Evolutionary conservation across 1,140 invertebrate species (phyloP), one percentile per base, ranked within the genome.

Genomic region (Tribolium madens): DNA sequence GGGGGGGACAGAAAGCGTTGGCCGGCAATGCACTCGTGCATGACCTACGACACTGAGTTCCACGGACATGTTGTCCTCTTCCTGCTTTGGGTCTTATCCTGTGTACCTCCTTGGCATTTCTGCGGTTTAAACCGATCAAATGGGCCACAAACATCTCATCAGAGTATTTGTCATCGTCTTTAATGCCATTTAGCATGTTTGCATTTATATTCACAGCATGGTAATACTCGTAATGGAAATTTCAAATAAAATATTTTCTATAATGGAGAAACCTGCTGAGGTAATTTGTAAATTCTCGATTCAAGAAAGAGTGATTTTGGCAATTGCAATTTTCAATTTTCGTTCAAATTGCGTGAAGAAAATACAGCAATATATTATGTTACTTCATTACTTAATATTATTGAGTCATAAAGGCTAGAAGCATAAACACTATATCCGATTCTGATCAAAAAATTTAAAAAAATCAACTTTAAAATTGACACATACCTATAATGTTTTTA

Each of bases 41-140:
- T 75, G 73, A 75, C 73, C 73, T 75, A 75, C 73, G 73, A 75
- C 73, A 75, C 73, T 21, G 26, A 47, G 73, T 64, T 73, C 48
- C 48, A 21, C 18, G 33, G 13, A 53, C 50, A 53, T 48, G 72
- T 36, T 36, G 72, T 18, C 72, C 72, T 48, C 50, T 75, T 46
- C 53, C 52, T 26, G 50, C 72, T 74, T 75, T 53, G 14, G 26
- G 26, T 57, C 52, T 18, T 18, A 21, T 21, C 57, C 9, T 33
- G 26, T 64, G 18, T 10, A 9, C 26, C 2, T 3, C 2, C 26
- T n/a, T n/a, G n/a, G n/a, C 36, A 42, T 42, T 12, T 33, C 12
- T 64, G 21, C 21, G 14, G 50, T 53, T 26, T 42, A 42, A 42
- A 42, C n/a, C 36, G 6, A 42, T 26, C 3, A 26, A 26, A 26